Base-by-base conservation (phyloP, 37 sponge, comb jelly and placozoan species). In the Sycon ciliatum region DNA sequence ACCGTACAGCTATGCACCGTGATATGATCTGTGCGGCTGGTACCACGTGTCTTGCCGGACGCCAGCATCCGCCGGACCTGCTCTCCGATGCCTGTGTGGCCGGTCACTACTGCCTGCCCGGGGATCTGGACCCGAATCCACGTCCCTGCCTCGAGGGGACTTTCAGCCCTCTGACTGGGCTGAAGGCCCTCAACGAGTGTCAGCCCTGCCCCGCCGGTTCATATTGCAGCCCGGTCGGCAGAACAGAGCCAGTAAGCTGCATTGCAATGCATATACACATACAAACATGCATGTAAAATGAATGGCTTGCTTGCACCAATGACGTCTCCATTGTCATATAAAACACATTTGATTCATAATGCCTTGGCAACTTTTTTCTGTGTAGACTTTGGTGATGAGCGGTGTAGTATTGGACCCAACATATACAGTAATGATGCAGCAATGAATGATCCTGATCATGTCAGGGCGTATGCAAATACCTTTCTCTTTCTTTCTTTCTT, bases 121-220 rank as follows among this genome's bases (percentile, higher is more conserved):
- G 70, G 7, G 70, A 68, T 22, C 9, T 57, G 55, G 56, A 38
- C 30, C 53, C 53, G 9, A 11, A 22, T 9, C 70, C 70, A 9
- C 55, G 23, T n/a, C 46, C 46, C 9, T 68, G 70, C 30, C 70
- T 52, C n/a, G 30, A 68, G 7, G 70, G 70, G n/a, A 68, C 70
- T 11, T 60, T 60, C 32, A 30, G 31, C 32, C 11, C 24, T 9
- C 32, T 60, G 32, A 23, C 63, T 11, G 63, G 63, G 7, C 32
- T 60, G 63, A 60, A 60, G 16, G 7, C 63, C 7, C 22, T 23
- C 9, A 9, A 13, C 30, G 24, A 60, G 26, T 60, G 63, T 60
- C 24, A 30, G 9, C 31, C 7, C 24, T 60, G 63, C 16, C 63
- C 63, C 7, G 11, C 32, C 9, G 63, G 63, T 9, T 22, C 7